Conservation (phyloP, 37 sponge, comb jelly and placozoan species). For the Sycon ciliatum region DNA sequence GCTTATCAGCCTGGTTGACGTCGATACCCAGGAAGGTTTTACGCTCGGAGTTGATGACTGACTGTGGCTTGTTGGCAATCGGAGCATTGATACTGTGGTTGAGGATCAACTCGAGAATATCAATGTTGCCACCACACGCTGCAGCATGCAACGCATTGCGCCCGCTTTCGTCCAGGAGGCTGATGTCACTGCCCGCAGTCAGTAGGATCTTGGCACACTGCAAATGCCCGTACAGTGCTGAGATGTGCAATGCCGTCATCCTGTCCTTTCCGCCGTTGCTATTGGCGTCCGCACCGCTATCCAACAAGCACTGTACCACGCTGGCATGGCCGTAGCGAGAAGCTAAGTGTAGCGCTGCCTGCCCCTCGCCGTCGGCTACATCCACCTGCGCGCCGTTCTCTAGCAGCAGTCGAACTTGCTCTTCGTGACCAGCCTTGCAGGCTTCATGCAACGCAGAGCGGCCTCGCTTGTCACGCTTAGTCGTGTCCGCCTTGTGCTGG, state of each 20-base stretch:
- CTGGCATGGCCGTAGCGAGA: conserved; percentile 71
- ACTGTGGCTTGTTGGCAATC: too few relatives aligned
- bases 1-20: too few relatives aligned
- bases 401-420: too few relatives aligned
- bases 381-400: too few relatives aligned
- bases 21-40: too few relatives aligned
- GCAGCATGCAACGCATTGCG: conserved; percentile 78
- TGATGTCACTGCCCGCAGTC: neutral
- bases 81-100: too few relatives aligned
- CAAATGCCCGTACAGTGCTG: conserved; percentile 72
- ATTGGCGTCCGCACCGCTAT: conserved; percentile 45
- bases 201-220: conserved; percentile 39
- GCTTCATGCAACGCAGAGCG: too few relatives aligned
- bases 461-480: too few relatives aligned
- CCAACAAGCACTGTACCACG: conserved; percentile 53
- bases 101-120: too few relatives aligned
- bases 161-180: conserved; percentile 48
- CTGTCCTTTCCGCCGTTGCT: conserved; percentile 53
- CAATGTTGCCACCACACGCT: conserved; percentile 90
- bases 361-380: conserved; percentile 59
- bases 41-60: too few relatives aligned
- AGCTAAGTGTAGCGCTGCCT: conserved; percentile 72
- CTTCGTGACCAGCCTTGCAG: too few relatives aligned
- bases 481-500: too few relatives aligned
- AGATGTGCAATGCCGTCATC: conserved; percentile 80